These are phyloP conservation scores for Sphaeramia orbicularis DNA, from an alignment of 2,797 vertebrate genomes.

Conservation along the genomic window DNA sequence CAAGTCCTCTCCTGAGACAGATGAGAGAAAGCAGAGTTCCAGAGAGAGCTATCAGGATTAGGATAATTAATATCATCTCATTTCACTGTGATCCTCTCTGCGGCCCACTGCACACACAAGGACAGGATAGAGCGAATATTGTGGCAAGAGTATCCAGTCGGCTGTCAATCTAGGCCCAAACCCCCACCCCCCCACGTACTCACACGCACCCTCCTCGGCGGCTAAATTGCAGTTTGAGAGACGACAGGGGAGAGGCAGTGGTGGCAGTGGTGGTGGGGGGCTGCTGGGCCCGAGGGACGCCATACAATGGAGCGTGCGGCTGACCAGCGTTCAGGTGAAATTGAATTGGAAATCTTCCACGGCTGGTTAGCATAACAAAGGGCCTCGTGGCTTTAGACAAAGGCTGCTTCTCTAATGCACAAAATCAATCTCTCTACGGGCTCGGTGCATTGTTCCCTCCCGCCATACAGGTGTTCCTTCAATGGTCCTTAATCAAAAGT, in stretches of 20 bases:
- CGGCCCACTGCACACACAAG: constrained; percentile 81
- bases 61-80: constrained; percentile 87
- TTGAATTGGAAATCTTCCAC: constrained; percentile 99
- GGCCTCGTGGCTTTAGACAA: constrained; percentile 94
- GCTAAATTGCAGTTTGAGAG: constrained; percentile 98
- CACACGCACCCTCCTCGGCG: constrained; percentile 79
- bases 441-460: constrained; percentile 85
- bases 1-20: constrained; percentile 82
- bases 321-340: constrained; percentile 99
- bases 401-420: constrained; percentile 93
- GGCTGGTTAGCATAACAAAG: constrained; percentile 99
- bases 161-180: constrained; percentile 85
- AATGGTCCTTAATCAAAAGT: constrained; percentile 93
- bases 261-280: constrained; percentile 67
- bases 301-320: constrained; percentile 92
- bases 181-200: constrained; percentile 47
- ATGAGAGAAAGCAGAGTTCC: constrained; percentile 76
- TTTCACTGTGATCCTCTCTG: constrained; percentile 80
- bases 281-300: constrained; percentile 88
- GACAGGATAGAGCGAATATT: constrained; percentile 80
- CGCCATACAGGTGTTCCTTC: constrained; percentile 92
- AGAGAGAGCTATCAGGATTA: constrained; percentile 85
- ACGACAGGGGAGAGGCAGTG: constrained; percentile 86
- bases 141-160: constrained; percentile 88
- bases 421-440: constrained; percentile 91